Percentiles rank a stretch among this genome's conserved stretches.
Evolutionary conservation across 2,797 vertebrate species (phyloP).

Genomic region (Eospalax fontanierii): DNA sequence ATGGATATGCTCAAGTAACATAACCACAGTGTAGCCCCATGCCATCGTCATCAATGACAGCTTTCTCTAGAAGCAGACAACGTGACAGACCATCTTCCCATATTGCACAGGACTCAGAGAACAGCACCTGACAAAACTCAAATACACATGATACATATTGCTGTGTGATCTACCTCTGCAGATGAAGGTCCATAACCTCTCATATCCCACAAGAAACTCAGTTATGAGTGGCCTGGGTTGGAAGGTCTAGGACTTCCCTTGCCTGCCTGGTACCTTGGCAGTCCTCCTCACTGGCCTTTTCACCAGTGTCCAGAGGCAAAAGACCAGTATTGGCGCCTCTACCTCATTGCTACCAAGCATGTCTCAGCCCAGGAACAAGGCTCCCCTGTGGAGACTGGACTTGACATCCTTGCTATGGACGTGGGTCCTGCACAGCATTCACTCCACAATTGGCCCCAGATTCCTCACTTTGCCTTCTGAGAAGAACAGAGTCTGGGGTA

Average conservation of each 20-base stretch:
- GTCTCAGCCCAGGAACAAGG: no score
- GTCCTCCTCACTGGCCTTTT: not conserved
- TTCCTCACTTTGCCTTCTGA: no score
- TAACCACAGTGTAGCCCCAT: not conserved
- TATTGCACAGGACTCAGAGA: not conserved
- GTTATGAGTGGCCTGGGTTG: not conserved
- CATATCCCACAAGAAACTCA: no score
- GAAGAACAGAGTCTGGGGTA: not conserved
- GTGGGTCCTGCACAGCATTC: no score
- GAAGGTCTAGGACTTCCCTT: not conserved
- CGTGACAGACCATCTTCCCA: not conserved
- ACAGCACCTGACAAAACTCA: not conserved
- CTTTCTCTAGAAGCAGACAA: not conserved
- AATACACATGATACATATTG: not conserved
- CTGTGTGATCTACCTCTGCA: no score
- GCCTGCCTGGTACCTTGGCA: not conserved
- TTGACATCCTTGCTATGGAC: not conserved
- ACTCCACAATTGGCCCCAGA: no score
- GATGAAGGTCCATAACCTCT: not conserved
- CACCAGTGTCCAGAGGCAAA: not conserved
- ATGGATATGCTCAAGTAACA: not conserved
- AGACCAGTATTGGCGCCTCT: not conserved
- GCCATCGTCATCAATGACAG: not conserved
- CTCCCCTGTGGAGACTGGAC: no score
- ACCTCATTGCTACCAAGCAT: not conserved